Base-by-base conservation (phyloP, 2,888 invertebrate species). In the Nebria salina region DNA sequence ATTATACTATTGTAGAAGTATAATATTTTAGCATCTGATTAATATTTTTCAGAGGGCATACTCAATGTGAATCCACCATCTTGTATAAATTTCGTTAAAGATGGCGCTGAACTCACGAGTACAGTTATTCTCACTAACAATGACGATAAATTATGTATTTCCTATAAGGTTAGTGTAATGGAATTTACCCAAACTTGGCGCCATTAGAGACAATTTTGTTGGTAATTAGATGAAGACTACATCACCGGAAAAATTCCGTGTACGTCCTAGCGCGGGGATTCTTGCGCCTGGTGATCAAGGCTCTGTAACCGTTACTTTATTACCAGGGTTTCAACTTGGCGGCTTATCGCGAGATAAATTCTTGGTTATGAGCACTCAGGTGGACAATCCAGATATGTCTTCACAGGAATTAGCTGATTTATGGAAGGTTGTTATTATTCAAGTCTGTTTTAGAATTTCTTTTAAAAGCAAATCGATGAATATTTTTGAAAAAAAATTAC, bases 221-320 rank as follows among this genome's bases (percentile, higher is more conserved):
- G 1, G 91, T 91, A 74, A 90, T 70, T 20, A 98, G 95, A 95
- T 98, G 83, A 96, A 98, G 89, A 98, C 98, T 13, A 98, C 98
- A 3, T 95, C 97, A 0, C 98, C 98, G 0, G 97, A 98, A 86
- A 98, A 97, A 88, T 98, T 97, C 89, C 91, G 97, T 43, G 98
- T 99, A 1, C 92, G 96, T 77, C 98, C 98, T 0, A 97, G 96
- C 85, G 93, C 94, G 6, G 98, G 98, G 0, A 90, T 93, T 6
- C 87, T 98, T 76, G 89, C 90, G 1, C 92, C 94, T 0, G 93
- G 93, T 8, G 92, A 91, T 2, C 90, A 91, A 0, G 91, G 93
- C 65, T 90, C 91, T 0, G 93, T 98, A 0, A 91, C 91, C 65
- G 95, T 98, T 1, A 92, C 94, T 4, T 91, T 97, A 0, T 94